Percentiles rank a stretch among this genome's conserved stretches.
These are phyloP conservation scores for Leptinotarsa texana DNA, from an alignment of 1,140 invertebrate species.

Conservation along the genomic window DNA sequence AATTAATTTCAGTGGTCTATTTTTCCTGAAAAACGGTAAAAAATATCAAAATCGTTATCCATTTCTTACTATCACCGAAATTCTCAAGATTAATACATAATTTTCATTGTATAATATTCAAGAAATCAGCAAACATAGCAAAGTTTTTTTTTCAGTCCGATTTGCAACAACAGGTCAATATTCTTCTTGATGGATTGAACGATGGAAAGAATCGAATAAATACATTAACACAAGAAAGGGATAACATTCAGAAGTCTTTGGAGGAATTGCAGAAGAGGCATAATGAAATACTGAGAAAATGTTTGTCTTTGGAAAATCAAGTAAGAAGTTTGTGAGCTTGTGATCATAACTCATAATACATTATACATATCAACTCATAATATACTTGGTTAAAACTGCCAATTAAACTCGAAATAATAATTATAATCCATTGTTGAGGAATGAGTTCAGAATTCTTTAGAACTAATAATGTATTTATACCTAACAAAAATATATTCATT, in stretches of 20 bases:
- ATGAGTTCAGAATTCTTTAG: too few species aligned
- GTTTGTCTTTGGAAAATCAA: constrained; percentile 21
- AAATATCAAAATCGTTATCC: too few species aligned
- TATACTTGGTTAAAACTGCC: background rate
- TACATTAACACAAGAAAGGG: constrained; percentile 19
- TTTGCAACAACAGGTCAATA: constrained; percentile 30
- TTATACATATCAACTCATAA: background rate
- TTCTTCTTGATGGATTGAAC: constrained; percentile 27
- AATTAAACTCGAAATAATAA: background rate
- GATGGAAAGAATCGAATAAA: constrained; percentile 25
- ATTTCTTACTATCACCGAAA: too few species aligned
- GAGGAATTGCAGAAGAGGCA: constrained; percentile 25
- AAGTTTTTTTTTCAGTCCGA: constrained; percentile 21
- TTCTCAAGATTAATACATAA: too few species aligned
- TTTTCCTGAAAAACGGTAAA: too few species aligned
- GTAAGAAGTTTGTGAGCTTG: background rate
- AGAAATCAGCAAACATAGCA: background rate
- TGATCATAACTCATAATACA: background rate
- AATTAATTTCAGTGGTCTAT: too few species aligned
- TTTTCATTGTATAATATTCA: too few species aligned
- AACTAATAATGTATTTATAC: too few species aligned
- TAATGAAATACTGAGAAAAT: constrained; percentile 9
- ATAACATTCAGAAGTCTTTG: constrained; percentile 17
- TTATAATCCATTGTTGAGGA: background rate
- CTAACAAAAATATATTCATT: too few species aligned